These are phyloP conservation scores for Ascidia mentula DNA, from an alignment of 23 tunicate species.

Conservation along the genomic window DNA sequence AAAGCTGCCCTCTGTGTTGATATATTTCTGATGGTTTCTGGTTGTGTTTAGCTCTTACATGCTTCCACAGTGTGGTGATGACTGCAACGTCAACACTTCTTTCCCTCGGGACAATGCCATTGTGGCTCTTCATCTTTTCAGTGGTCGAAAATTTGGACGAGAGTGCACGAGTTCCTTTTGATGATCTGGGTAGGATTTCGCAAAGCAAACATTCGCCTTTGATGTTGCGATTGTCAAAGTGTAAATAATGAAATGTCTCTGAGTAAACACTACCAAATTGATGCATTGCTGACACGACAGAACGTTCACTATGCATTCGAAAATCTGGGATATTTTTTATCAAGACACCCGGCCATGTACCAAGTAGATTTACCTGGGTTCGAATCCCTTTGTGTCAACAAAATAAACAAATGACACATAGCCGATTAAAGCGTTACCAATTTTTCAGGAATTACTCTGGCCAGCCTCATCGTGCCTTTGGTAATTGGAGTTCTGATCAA, in stretches of 20 bases:
- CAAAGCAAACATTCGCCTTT: no score
- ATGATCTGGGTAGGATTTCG: slow-evolving; percentile 39
- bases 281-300: no score
- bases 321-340: no score
- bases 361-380: no score
- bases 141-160: not conserved
- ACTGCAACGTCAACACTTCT: slow-evolving; percentile 51
- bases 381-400: no score
- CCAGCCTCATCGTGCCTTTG: slow-evolving; percentile 30
- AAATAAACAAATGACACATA: not conserved
- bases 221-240: not conserved
- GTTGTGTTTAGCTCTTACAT: no score
- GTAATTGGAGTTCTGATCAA: slow-evolving; percentile 46
- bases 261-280: not conserved
- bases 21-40: no score
- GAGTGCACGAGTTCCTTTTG: slow-evolving; percentile 25
- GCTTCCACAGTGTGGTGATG: slow-evolving; percentile 51
- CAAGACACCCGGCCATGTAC: no score
- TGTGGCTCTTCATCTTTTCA: slow-evolving; percentile 58
- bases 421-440: not conserved
- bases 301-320: no score
- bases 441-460: slow-evolving; percentile 51
- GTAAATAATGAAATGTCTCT: not conserved
- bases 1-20: no score
- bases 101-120: slow-evolving; percentile 58